Conservation (phyloP, 1,140 invertebrate species). For the Habropoda laboriosa region DNA sequence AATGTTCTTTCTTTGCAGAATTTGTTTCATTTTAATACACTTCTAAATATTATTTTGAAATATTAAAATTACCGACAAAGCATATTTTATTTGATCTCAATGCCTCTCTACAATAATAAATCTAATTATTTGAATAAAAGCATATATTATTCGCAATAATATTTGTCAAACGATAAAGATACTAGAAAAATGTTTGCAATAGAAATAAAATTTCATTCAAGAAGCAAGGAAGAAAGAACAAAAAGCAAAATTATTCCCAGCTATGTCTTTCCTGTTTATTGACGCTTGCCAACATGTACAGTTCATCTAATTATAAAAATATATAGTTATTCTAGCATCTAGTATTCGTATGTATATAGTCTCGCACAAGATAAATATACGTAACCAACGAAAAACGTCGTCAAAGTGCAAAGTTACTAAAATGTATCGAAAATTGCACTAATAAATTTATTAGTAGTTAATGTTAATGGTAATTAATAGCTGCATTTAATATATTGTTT, state of each 20-base stretch:
- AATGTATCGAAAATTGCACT: no score
- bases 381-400: not conserved
- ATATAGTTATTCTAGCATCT: not conserved
- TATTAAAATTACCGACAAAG: no score
- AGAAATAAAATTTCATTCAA: not conserved
- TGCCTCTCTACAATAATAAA: no score
- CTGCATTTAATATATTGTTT: no score
- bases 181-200: not conserved
- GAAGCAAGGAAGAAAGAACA: not conserved
- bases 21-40: no score
- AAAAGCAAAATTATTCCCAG: not conserved
- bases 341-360: not conserved
- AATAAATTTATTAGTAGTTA: no score
- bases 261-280: not conserved
- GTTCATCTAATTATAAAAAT: constrained; percentile 26
- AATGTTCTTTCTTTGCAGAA: no score
- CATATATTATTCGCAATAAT: no score
- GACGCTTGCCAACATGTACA: not conserved
- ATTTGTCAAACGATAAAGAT: not conserved
- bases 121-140: no score
- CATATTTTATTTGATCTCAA: no score
- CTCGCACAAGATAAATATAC: not conserved
- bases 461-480: no score
- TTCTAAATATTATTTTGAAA: no score
- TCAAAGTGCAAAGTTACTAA: not conserved